A percentile compares a stretch with the other conserved stretches of the same genome.
Evolutionary conservation across 2,113 vertebrate genomes (phyloP).

Genomic region (Larimichthys polyactis): DNA sequence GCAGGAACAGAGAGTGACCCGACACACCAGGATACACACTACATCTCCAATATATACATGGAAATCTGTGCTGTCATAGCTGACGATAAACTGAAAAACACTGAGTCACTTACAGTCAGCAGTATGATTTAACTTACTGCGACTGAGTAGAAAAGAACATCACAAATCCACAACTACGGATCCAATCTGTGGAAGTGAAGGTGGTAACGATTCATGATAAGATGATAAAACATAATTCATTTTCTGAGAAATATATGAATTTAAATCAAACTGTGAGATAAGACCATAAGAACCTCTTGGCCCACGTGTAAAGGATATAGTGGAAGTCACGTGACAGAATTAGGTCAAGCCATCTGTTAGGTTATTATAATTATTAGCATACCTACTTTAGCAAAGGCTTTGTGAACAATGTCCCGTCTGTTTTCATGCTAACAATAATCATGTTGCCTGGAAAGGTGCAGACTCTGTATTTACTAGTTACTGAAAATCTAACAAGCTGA

Average conservation of each 20-base stretch:
- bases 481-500: not conserved
- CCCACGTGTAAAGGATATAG: not conserved
- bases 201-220: not conserved
- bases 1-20: conserved; percentile 2
- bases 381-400: not conserved
- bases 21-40: not conserved
- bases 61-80: not conserved
- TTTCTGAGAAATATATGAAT: not conserved
- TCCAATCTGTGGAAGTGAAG: not conserved
- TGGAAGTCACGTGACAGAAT: not conserved
- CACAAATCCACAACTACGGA: not conserved
- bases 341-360: not conserved
- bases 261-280: no score
- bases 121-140: not conserved
- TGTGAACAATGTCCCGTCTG: not conserved
- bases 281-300: no score
- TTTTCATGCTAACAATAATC: not conserved
- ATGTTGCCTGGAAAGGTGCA: not conserved
- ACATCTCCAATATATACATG: not conserved
- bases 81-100: not conserved
- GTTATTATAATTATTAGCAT: no score
- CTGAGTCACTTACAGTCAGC: conserved; percentile 7
- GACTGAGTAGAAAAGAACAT: not conserved
- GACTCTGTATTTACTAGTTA: not conserved
- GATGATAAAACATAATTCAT: not conserved